Percentiles rank a stretch among this genome's conserved stretches.
phyloP scores from a whole-genome alignment of 2,797 vertebrate species.

The Glyptemys insculpta region DNA sequence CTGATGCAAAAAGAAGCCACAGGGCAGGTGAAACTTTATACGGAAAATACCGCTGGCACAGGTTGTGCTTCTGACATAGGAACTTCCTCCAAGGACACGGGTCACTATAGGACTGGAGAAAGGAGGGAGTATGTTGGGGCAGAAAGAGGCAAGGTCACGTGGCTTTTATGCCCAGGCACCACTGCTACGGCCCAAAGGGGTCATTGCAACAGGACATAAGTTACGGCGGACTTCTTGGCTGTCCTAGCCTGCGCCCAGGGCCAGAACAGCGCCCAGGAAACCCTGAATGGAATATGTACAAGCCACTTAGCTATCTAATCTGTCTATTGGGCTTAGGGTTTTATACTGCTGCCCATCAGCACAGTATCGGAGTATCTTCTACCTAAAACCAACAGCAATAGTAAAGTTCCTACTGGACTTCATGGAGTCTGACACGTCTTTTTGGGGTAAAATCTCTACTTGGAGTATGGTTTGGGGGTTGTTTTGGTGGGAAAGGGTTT shows the following conservation, averaged over 20 bases:
- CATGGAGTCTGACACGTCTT: neutral
- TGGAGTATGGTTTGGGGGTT: neutral
- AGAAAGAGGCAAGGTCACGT: neutral
- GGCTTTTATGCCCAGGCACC: neutral
- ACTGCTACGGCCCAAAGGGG: neutral
- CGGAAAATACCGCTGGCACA: neutral
- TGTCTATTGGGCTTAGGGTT: neutral
- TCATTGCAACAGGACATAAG: neutral
- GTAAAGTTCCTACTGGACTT: neutral
- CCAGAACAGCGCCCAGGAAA: neutral
- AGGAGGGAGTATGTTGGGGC: neutral
- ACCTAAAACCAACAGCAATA: neutral
- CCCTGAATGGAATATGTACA: neutral
- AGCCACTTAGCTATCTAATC: neutral
- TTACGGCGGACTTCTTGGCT: neutral
- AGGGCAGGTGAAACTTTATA: neutral
- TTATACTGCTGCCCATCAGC: neutral
- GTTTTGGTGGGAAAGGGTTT: neutral
- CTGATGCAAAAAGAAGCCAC: neutral
- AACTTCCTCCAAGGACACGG: neutral
- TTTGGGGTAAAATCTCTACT: neutral
- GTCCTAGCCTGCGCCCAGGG: neutral
- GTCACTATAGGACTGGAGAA: neutral
- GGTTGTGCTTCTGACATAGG: neutral
- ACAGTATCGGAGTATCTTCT: neutral